Conservation (phyloP, 2,888 invertebrate species). For the Proisotoma minuta region DNA sequence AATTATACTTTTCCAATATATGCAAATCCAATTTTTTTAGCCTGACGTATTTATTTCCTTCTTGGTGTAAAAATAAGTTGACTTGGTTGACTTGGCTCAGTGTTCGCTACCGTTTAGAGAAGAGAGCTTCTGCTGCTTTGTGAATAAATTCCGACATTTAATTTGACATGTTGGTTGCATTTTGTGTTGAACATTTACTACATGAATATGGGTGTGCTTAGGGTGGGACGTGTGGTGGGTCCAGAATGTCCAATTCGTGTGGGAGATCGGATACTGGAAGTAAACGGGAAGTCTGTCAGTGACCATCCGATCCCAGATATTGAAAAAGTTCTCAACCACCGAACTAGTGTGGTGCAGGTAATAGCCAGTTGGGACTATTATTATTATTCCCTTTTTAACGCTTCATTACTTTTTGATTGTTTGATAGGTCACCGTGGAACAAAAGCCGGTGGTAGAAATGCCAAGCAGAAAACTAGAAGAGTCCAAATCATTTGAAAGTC, state of each 20-base stretch:
- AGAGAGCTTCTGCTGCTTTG: no score
- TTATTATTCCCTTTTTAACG: no score
- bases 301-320: slow-evolving; percentile 74
- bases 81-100: no score
- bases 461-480: slow-evolving; percentile 43
- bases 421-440: slow-evolving; percentile 45
- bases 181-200: no score
- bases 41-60: no score
- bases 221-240: slow-evolving; percentile 44
- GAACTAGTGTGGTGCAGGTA: slow-evolving; percentile 72
- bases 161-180: no score
- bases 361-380: background rate
- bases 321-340: slow-evolving; percentile 67
- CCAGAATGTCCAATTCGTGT: slow-evolving; percentile 51
- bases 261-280: slow-evolving; percentile 88
- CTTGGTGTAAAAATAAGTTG: no score
- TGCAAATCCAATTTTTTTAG: no score
- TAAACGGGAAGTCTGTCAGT: slow-evolving; percentile 81
- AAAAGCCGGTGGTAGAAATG: slow-evolving; percentile 40
- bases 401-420: background rate
- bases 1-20: no score
- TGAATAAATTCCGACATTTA: no score
- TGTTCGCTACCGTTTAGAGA: no score
- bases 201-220: slow-evolving; percentile 40
- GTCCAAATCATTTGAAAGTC: slow-evolving; percentile 45